Conservation (phyloP, 2,888 invertebrate genomes). For the Drosophila anomalata region DNA sequence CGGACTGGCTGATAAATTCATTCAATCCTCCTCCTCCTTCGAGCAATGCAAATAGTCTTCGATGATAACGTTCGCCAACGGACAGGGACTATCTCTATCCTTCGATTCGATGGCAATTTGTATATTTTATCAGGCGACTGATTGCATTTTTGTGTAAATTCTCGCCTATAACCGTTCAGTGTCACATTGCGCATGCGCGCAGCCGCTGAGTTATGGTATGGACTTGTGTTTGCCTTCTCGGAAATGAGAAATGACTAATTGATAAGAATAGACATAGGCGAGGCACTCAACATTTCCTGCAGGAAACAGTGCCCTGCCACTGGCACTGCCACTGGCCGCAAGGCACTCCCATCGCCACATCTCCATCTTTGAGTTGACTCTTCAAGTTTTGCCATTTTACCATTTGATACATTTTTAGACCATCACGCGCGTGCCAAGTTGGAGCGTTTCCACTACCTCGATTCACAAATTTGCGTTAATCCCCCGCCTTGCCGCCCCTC, state of each 20-base stretch:
- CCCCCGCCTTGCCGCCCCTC: neutral
- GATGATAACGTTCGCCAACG: slow-evolving; percentile 63
- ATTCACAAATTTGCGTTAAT: slow-evolving; percentile 8
- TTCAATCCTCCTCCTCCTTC: slow-evolving; percentile 43
- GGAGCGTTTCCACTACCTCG: slow-evolving; percentile 13
- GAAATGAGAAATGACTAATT: slow-evolving; percentile 70
- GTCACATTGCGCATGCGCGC: slow-evolving; percentile 29
- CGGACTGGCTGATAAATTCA: slow-evolving; percentile 61
- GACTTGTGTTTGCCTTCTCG: slow-evolving; percentile 57
- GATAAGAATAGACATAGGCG: slow-evolving; percentile 55
- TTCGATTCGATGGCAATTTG: slow-evolving; percentile 35
- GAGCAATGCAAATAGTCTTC: slow-evolving; percentile 55
- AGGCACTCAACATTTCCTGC: slow-evolving; percentile 56
- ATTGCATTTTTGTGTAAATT: slow-evolving; percentile 78
- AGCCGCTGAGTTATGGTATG: slow-evolving; percentile 35
- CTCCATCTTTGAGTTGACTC: neutral
- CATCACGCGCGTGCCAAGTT: slow-evolving; percentile 14
- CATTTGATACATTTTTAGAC: slow-evolving; percentile 17
- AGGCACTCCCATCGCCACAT: neutral
- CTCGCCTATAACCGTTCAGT: slow-evolving; percentile 45
- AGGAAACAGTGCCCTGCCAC: slow-evolving; percentile 10
- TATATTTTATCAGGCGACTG: slow-evolving; percentile 65
- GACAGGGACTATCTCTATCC: slow-evolving; percentile 34
- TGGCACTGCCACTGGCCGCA: neutral
- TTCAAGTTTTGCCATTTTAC: slow-evolving; percentile 8